Evolutionary conservation across 2,797 vertebrate species (phyloP).

Genomic region (Acrossocheilus wenchowensis): DNA sequence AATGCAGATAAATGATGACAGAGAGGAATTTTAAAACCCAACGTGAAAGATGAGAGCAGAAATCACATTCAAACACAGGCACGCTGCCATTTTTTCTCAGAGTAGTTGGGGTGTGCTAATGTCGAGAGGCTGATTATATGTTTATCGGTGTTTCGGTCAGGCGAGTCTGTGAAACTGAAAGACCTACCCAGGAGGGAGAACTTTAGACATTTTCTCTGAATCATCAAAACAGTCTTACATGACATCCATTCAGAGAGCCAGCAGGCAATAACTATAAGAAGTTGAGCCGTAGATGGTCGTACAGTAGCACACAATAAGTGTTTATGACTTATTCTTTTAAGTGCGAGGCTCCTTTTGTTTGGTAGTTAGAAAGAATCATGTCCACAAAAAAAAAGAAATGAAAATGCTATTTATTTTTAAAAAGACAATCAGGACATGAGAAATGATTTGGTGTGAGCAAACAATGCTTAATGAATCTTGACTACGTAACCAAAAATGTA

Average conservation of each 20-base stretch:
- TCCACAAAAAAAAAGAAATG: background rate
- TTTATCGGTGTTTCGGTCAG: constrained; percentile 1
- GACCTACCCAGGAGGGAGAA: background rate
- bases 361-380: background rate
- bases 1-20: constrained; percentile 37
- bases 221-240: constrained; percentile 10
- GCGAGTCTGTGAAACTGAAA: background rate
- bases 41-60: constrained; percentile 1
- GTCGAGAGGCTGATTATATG: background rate
- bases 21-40: constrained; percentile 38
- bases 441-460: background rate
- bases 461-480: background rate
- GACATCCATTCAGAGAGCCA: constrained; percentile 7
- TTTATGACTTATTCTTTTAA: constrained; percentile 11
- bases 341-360: background rate
- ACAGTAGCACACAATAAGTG: background rate
- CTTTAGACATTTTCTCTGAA: constrained; percentile 6
- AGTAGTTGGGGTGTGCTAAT: constrained; percentile 2
- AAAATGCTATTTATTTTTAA: background rate
- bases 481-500: too few species aligned
- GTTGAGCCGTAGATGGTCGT: background rate
- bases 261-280: constrained; percentile 10
- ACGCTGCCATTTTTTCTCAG: background rate
- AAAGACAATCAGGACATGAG: background rate
- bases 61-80: constrained; percentile 11